Conservation (phyloP, 2,888 invertebrate species). For the Tanypteryx hageni region DNA sequence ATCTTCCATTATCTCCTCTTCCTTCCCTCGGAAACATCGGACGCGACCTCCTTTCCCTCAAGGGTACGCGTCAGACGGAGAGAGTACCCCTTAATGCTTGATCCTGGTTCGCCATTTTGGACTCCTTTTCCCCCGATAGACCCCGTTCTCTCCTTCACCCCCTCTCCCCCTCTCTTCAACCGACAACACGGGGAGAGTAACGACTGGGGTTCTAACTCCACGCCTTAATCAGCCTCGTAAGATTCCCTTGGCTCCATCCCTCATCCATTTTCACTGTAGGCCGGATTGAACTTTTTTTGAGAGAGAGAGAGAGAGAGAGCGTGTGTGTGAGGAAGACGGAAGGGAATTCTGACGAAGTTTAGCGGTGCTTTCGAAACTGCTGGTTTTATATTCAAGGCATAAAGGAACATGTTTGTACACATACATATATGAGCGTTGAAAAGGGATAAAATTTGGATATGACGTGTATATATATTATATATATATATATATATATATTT, state of each 20-base stretch:
- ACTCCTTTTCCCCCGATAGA: conserved; percentile 30
- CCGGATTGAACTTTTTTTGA: neutral
- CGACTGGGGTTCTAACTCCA: neutral
- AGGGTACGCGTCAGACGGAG: conserved; percentile 24
- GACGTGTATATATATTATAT: too few relatives aligned
- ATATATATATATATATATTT: too few relatives aligned
- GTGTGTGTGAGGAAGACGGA: too few relatives aligned
- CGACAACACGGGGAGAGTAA: neutral
- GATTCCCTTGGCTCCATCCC: conserved; percentile 43
- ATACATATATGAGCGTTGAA: too few relatives aligned
- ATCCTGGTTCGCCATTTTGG: conserved; percentile 28
- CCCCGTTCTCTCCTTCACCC: too few relatives aligned
- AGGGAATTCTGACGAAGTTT: too few relatives aligned
- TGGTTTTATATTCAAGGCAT: too few relatives aligned
- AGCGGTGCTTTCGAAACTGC: too few relatives aligned
- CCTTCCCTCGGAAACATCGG: neutral
- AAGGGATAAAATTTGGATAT: too few relatives aligned
- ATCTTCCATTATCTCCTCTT: conserved; percentile 56
- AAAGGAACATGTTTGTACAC: too few relatives aligned
- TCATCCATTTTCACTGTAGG: conserved; percentile 30
- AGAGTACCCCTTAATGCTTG: conserved; percentile 33
- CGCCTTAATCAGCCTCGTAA: conserved; percentile 45
- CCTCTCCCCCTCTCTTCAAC: neutral
- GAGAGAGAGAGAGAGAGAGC: too few relatives aligned
- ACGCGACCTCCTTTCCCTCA: conserved; percentile 19